Conservation (phyloP, 2,113 vertebrate genomes). For the Myrmophylax atrothorax region DNA sequence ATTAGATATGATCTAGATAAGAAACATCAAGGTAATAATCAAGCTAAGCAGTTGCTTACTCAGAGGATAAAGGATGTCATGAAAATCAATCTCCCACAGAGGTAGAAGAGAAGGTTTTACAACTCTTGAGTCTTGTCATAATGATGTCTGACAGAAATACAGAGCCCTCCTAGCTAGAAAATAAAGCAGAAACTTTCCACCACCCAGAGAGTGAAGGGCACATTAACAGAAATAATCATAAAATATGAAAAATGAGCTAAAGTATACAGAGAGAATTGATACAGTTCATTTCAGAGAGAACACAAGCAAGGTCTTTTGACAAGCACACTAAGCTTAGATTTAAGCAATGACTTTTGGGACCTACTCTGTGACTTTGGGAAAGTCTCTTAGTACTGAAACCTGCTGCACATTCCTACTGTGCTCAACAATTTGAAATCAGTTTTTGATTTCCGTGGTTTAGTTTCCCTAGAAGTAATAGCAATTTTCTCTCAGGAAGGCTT, state of each 20-base stretch:
- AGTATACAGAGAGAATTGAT: background rate
- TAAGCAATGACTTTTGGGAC: background rate
- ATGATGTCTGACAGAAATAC: background rate
- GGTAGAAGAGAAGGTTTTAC: background rate
- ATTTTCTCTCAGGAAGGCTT: background rate
- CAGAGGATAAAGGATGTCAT: background rate
- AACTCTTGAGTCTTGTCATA: background rate
- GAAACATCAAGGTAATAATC: background rate
- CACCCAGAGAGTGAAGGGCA: background rate
- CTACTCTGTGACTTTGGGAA: background rate
- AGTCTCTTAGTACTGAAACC: background rate
- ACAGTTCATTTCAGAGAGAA: background rate
- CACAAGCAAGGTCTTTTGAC: background rate
- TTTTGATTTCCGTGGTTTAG: background rate
- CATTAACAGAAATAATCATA: background rate
- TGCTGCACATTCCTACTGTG: background rate
- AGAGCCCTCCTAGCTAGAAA: background rate
- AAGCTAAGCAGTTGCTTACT: conserved; percentile 18
- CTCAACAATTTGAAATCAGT: background rate
- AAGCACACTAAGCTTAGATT: background rate
- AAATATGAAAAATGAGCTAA: background rate
- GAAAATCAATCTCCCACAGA: conserved; percentile 14
- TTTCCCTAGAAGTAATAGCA: background rate
- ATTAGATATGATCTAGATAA: background rate
- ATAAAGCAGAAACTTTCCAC: background rate